Evolutionary conservation across 2,113 vertebrate genomes (phyloP).

Genomic region (Tyto alba): DNA sequence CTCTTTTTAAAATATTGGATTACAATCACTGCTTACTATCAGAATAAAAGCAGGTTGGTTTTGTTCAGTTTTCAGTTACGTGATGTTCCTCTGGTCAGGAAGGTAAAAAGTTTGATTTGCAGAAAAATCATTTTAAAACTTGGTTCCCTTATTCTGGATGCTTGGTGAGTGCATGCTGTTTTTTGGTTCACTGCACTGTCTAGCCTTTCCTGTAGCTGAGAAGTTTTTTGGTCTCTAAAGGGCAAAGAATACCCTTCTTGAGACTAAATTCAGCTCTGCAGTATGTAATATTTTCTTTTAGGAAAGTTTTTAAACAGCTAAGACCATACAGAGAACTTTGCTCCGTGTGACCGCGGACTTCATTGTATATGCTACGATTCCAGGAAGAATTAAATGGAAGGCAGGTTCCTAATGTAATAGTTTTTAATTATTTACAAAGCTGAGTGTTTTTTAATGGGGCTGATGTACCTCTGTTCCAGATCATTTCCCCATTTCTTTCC

Average conservation of each 20-base stretch:
- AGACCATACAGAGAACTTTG: not conserved
- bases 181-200: not conserved
- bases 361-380: not conserved
- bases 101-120: not conserved
- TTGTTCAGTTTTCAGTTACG: not conserved
- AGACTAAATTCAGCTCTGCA: not conserved
- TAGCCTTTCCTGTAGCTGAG: not conserved
- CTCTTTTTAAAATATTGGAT: not conserved
- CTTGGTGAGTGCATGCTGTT: not conserved
- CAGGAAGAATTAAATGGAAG: slow-evolving; percentile 47
- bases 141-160: not conserved
- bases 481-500: slow-evolving; percentile 9
- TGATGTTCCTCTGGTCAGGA: not conserved
- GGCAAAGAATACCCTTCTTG: not conserved
- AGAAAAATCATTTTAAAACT: not conserved
- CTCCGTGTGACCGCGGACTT: accelerated
- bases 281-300: not conserved
- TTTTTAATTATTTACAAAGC: slow-evolving; percentile 74
- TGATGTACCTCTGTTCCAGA: slow-evolving; percentile 50
- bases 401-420: slow-evolving; percentile 35
- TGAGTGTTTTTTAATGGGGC: slow-evolving; percentile 68
- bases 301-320: not conserved
- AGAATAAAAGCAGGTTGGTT: not conserved
- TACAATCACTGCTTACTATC: not conserved
- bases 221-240: not conserved